Evolutionary conservation across 2,888 invertebrate genomes (phyloP), one percentile per base, ranked within the genome.

Genomic region (Chloroclystis v-ata): DNA sequence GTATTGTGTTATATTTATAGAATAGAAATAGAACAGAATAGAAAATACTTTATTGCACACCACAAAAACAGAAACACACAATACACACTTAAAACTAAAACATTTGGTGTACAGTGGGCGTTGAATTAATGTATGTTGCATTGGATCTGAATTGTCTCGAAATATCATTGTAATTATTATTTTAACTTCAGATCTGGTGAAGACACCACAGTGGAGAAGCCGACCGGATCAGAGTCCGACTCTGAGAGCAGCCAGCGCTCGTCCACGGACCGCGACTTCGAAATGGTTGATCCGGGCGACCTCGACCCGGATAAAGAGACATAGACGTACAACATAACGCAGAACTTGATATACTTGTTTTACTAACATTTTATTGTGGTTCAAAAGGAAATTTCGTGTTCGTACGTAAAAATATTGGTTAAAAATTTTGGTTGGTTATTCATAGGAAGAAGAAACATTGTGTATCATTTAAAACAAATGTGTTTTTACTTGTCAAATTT

Each of bases 251-350:
- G 94, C 61, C 93, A 93, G 67, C 91, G 94, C 44, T 94, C 94
- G 9, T 94, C 94, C 57, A 94, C 94, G 0, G 95, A 94, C 60
- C 92, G 93, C 64, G 96, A 96, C 87, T 96, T 96, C 78, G 96
- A 96, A 84, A 95, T 96, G 72, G 92, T 96, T 41, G 94, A 95
- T 65, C 90, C 91, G 24, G 91, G 89, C 11, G 93, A 93, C 63
- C 72, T 92, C 26, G 91, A 91, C 40, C 80, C 81, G 0, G 81
- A 79, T 44, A 56, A 54, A 13, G 52, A 57, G 0, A 48, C 58
- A 11, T 59, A 56, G 49, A 28, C 6, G 7, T 1, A 4, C 8
- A 13, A 30, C 11, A 3, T 2, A 10, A 37, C 25, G 29, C 26
- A 10, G 12, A 16, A 12, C 26, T 25, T 28, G 43, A 52, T 54